A percentile compares a stretch with the other conserved stretches of the same genome.
These are phyloP conservation scores for Morelia viridis DNA, from an alignment of 2,797 vertebrate species.

Conservation along the genomic window DNA sequence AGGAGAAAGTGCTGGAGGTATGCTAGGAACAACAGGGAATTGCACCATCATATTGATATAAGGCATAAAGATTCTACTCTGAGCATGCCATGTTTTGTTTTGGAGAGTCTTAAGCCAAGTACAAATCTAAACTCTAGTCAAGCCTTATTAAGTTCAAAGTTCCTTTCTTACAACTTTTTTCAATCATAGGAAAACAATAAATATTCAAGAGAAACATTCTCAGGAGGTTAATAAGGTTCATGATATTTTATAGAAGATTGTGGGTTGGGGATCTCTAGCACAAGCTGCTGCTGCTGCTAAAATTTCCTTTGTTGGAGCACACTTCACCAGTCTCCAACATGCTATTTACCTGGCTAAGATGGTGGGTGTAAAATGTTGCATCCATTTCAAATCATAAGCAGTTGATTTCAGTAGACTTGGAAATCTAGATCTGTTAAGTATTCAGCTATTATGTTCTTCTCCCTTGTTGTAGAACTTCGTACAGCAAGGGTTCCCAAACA, in stretches of 20 bases:
- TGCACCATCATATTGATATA: not conserved
- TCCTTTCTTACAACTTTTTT: not conserved
- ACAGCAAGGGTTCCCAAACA: not conserved
- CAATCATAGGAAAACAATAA: not conserved
- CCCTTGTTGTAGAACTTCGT: not conserved
- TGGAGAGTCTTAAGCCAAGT: not conserved
- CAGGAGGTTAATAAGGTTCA: not conserved
- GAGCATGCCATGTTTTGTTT: not conserved
- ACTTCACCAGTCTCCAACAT: not conserved
- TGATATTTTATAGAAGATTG: not conserved
- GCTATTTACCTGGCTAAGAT: not conserved
- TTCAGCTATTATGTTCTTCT: not conserved
- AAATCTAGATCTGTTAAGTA: not conserved
- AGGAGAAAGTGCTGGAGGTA: not conserved
- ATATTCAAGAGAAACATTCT: not conserved
- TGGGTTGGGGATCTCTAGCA: not conserved
- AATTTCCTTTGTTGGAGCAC: not conserved
- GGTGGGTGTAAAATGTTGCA: not conserved
- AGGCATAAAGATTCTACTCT: not conserved
- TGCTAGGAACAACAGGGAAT: not conserved
- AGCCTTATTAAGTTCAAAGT: not conserved
- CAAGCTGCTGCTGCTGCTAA: not conserved
- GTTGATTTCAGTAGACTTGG: not conserved
- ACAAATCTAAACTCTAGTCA: not conserved
- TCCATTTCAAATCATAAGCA: not conserved